phyloP scores from a whole-genome alignment of 2,113 vertebrate genomes.

The Oncorhynchus keta region DNA sequence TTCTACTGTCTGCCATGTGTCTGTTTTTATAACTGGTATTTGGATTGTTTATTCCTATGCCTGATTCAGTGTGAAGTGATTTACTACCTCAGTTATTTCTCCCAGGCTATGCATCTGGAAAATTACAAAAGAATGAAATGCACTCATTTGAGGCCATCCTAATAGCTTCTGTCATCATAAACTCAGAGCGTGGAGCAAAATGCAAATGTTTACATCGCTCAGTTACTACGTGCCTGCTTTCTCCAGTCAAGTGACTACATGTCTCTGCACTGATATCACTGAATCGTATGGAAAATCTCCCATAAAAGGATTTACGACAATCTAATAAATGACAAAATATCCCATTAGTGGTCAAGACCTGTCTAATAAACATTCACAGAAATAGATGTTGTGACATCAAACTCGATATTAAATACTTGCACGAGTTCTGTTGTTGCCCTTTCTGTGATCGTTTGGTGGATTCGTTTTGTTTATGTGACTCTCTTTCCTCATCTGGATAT shows the following conservation, averaged over 20 bases:
- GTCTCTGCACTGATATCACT: not conserved
- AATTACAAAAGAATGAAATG: not conserved
- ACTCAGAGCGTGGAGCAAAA: not conserved
- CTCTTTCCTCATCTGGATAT: not conserved
- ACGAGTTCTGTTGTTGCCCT: not conserved
- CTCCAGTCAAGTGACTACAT: not conserved
- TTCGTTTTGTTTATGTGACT: not conserved
- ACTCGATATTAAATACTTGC: not conserved
- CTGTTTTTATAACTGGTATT: too few relatives aligned
- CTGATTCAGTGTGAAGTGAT: not conserved
- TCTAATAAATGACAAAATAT: not conserved
- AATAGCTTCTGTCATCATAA: not conserved
- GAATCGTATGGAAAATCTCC: not conserved
- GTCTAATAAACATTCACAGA: not conserved
- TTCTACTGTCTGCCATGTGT: too few relatives aligned
- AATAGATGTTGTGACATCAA: not conserved
- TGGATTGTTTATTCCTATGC: too few relatives aligned
- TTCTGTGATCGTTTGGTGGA: not conserved
- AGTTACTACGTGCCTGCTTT: not conserved
- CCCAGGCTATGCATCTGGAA: not conserved
- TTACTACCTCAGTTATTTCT: not conserved
- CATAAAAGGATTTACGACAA: not conserved
- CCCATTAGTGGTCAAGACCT: not conserved
- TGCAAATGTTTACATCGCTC: not conserved
- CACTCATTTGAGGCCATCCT: not conserved